Evolutionary conservation across 2,113 vertebrate genomes (phyloP).

Genomic region (Mesoclemmys tuberculata): DNA sequence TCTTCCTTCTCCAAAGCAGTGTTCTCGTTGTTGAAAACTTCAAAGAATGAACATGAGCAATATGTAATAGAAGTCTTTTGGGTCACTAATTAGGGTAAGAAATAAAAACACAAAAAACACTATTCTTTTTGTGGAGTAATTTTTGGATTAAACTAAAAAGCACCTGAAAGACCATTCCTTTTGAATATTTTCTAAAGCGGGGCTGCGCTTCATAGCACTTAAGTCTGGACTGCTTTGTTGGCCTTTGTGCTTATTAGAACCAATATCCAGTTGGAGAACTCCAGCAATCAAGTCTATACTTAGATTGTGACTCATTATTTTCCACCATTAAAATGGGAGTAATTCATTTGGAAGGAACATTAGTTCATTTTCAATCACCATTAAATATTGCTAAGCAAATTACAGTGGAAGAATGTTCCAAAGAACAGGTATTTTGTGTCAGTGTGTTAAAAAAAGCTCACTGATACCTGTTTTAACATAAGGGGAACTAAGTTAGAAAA

Average conservation of each 20-base stretch:
- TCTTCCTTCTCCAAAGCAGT: not conserved
- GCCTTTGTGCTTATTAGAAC: not conserved
- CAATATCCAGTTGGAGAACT: not conserved
- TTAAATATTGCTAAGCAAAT: not conserved
- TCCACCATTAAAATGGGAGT: not conserved
- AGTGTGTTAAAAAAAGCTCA: not conserved
- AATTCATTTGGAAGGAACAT: not conserved
- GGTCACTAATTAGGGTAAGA: not conserved
- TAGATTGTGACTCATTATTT: not conserved
- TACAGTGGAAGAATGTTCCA: not conserved
- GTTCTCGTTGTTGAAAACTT: not conserved
- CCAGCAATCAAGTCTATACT: not conserved
- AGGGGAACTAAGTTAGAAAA: not conserved
- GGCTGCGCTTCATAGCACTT: not conserved
- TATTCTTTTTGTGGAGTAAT: not conserved
- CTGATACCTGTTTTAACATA: not conserved
- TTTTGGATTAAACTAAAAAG: not conserved
- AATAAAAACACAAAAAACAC: not conserved
- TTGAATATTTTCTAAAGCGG: not conserved
- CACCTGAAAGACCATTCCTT: not conserved
- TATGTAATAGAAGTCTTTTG: not conserved
- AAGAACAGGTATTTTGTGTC: not conserved
- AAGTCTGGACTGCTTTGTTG: not conserved
- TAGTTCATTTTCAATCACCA: not conserved
- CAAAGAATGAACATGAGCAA: not conserved